These are phyloP conservation scores for Acanthosepion pharaonis DNA, from an alignment of 2,888 invertebrate species.

Conservation along the genomic window DNA sequence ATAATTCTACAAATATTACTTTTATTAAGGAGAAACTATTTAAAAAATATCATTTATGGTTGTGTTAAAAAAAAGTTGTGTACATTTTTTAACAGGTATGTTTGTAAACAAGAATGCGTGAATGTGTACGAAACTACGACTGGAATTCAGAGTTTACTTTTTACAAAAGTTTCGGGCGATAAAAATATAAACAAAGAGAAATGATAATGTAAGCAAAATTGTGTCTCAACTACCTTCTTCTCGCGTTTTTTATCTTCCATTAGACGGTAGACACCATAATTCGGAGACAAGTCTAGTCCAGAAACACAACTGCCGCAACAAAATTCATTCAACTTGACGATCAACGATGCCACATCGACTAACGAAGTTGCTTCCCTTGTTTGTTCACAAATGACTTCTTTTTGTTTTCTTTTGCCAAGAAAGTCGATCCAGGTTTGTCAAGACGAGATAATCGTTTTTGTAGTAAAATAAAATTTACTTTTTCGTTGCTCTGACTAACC, in stretches of 20 bases:
- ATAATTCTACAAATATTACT: too few species aligned
- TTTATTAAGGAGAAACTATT: too few species aligned
- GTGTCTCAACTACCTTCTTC: not conserved
- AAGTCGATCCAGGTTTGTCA: too few species aligned
- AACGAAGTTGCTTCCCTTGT: not conserved
- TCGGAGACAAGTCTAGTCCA: not conserved
- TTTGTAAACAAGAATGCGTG: not conserved
- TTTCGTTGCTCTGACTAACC: too few species aligned
- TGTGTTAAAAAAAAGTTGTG: not conserved
- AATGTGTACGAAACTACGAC: not conserved
- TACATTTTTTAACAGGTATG: not conserved
- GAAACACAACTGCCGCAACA: not conserved
- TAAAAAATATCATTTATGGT: too few species aligned
- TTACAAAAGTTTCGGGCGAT: not conserved
- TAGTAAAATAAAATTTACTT: too few species aligned
- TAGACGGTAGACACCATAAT: conserved; percentile 41
- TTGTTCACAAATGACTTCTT: not conserved
- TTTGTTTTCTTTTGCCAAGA: not conserved
- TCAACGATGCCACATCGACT: conserved; percentile 24
- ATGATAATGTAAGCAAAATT: not conserved
- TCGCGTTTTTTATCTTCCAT: conserved; percentile 37
- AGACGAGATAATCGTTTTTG: too few species aligned
- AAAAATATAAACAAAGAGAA: not conserved
- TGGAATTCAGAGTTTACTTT: not conserved
- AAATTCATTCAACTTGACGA: not conserved